Evolutionary conservation across 2,797 vertebrate genomes (phyloP).

Genomic region (Limosa lapponica): DNA sequence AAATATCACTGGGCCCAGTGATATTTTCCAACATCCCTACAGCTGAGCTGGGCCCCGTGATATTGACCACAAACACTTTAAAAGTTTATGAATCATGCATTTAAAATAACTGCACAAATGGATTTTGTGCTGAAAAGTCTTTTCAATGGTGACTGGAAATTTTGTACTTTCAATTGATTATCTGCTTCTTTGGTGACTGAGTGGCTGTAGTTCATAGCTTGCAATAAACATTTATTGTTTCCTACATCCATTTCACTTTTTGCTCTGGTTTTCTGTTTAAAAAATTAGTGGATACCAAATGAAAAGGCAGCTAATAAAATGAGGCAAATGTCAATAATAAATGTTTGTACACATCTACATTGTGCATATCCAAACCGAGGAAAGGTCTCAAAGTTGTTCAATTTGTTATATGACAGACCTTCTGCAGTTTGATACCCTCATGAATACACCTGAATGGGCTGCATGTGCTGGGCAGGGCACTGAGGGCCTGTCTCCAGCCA

Average conservation of each 20-base stretch:
- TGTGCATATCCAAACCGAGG: background rate
- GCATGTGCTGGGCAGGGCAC: background rate
- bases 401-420: background rate
- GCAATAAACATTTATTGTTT: background rate
- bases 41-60: too few relatives aligned
- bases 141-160: background rate
- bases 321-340: background rate
- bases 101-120: background rate
- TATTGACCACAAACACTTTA: background rate
- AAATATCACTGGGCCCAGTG: background rate
- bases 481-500: background rate
- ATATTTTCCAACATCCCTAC: too few relatives aligned
- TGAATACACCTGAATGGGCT: background rate
- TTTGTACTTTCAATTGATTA: background rate
- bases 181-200: background rate
- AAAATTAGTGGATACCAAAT: background rate
- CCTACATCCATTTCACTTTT: background rate
- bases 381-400: background rate
- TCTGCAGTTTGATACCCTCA: background rate
- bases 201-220: background rate
- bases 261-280: background rate
- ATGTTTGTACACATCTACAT: background rate
- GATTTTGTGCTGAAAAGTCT: background rate
- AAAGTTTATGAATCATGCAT: background rate
- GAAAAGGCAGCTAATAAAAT: background rate